Evolutionary conservation across 2,113 vertebrate species (phyloP), one percentile per base, ranked within the genome.

Genomic region (Glaucidium brasilianum): DNA sequence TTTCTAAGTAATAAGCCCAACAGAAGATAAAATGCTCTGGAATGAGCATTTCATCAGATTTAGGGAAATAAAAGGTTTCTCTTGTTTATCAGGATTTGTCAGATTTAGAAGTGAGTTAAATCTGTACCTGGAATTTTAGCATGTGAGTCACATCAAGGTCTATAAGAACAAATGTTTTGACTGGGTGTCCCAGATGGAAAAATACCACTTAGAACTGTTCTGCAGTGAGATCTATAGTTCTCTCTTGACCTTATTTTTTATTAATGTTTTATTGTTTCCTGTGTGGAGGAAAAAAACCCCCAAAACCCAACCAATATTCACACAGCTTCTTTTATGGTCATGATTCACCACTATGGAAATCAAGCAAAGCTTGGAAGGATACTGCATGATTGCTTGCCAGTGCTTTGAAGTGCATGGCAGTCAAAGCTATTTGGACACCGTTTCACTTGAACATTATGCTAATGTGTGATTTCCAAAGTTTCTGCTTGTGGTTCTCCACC

Each of bases 301-400:
- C 41, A 41, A 74, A 71, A 64, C 8, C 63, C 30, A 45, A 0
- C 1, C 66, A 69, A 30, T 73, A 63, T 85, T 91, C 92, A 75
- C 69, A 88, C 91, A 79, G 75, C 56, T 85, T 94, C 92, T 96
- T 95, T 96, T 90, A 94, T 95, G 92, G 88, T 88, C 63, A 37
- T 96, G 96, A 96, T 93, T 97, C 95, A 96, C 82, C 94, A 56
- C 58, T 34, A 9, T 88, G 95, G 94, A 94, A 93, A 88, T 94
- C 50, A 15, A 93, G 92, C 87, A 85, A 47, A 53, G 53, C 66
- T 69, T 96, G 93, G 92, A 96, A 90, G 95, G 88, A 80, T 75
- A 68, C 50, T 66, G 66, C 5, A 0, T 41, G 66, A 12, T 72
- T 71, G 7, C 37, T 88, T 94, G 96, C 96, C 94, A 97, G 68